These are phyloP conservation scores for Sarcophaga caerulescens DNA, from an alignment of 2,888 invertebrate species.

Conservation along the genomic window DNA sequence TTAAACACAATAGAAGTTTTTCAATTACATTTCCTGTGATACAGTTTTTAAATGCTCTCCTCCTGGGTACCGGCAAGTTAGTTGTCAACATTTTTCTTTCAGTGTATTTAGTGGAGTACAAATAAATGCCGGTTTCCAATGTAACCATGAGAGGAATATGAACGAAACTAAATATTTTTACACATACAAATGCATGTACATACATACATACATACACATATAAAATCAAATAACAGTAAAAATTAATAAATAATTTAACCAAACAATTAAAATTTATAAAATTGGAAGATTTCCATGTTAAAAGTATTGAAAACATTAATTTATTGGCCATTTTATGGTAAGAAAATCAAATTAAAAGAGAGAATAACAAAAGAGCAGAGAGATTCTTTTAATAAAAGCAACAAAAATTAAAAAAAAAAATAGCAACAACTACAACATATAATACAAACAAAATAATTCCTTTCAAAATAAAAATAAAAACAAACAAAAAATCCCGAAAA, in stretches of 20 bases:
- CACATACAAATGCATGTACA: not conserved
- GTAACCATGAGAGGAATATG: not conserved
- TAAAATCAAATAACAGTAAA: not conserved
- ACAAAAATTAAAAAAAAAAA: slow-evolving; percentile 29
- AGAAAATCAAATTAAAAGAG: not conserved
- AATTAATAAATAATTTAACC: not conserved
- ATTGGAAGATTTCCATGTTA: not conserved
- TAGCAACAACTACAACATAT: slow-evolving; percentile 6
- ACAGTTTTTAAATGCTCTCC: no score
- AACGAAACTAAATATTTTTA: not conserved
- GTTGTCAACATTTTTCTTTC: no score
- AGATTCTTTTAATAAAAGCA: not conserved
- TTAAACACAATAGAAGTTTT: no score
- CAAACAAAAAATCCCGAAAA: not conserved
- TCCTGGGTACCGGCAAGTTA: no score
- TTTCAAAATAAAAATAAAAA: not conserved
- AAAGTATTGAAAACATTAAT: slow-evolving; percentile 9
- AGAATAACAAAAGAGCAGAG: not conserved
- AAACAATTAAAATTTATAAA: not conserved
- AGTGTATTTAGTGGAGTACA: not conserved
- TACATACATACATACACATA: not conserved
- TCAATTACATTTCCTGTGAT: no score
- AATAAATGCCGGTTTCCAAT: slow-evolving; percentile 11
- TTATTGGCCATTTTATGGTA: not conserved
- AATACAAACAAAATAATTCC: no score